Conservation (phyloP, 2,113 vertebrate species). For the Apus apus region DNA sequence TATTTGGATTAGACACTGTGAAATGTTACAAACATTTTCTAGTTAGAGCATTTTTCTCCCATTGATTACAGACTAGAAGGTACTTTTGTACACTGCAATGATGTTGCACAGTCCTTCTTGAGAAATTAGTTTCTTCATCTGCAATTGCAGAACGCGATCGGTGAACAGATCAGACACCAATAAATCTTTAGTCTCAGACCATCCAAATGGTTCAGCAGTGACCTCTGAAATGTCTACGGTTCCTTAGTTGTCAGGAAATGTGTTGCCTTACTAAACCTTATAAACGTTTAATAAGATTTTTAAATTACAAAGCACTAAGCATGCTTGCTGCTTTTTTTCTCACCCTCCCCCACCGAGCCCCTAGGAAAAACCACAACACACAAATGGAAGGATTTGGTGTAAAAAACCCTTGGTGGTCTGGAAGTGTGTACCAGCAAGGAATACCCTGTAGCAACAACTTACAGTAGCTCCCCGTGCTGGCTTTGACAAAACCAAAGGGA, state of each 20-base stretch:
- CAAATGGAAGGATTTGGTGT: background rate
- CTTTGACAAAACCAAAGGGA: background rate
- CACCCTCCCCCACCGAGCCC: too few relatives aligned
- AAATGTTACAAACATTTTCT: background rate
- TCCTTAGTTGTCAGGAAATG: background rate
- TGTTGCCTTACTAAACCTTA: background rate
- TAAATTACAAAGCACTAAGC: background rate
- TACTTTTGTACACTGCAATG: background rate
- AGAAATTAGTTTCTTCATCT: background rate
- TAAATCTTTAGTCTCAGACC: background rate
- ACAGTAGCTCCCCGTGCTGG: background rate
- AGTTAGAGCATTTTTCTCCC: background rate
- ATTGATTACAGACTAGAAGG: background rate
- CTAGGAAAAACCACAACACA: background rate
- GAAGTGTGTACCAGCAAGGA: background rate
- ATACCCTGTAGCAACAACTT: background rate
- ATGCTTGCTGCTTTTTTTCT: background rate
- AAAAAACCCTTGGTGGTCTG: background rate
- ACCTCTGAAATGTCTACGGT: background rate
- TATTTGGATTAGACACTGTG: background rate
- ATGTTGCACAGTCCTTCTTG: background rate
- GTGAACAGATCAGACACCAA: background rate
- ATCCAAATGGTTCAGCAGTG: background rate
- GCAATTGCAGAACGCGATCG: background rate
- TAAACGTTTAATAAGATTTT: background rate